Evolutionary conservation across 2,888 invertebrate genomes (phyloP).

Genomic region (Tachina lurida): DNA sequence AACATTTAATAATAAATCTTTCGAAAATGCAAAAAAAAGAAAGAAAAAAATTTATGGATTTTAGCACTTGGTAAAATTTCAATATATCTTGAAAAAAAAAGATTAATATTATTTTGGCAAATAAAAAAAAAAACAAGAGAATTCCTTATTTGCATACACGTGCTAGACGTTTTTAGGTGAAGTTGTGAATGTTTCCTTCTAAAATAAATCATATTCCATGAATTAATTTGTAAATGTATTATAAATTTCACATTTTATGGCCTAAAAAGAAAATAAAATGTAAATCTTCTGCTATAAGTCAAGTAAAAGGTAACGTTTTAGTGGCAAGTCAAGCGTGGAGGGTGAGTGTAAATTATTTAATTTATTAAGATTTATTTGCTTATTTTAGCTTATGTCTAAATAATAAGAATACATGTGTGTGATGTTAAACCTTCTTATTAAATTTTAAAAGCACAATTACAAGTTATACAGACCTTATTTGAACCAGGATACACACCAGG

Average conservation of each 20-base stretch:
- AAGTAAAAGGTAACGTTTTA: neutral
- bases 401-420: no score
- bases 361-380: no score
- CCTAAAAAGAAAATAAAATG: neutral
- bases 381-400: no score
- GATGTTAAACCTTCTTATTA: no score
- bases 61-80: conserved; percentile 35
- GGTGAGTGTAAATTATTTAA: no score
- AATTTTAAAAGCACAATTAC: no score
- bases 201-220: neutral
- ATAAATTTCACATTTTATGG: neutral
- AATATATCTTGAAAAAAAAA: conserved; percentile 10
- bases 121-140: conserved; percentile 5
- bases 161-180: conserved; percentile 27
- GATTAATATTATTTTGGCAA: conserved; percentile 29
- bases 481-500: no score
- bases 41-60: conserved; percentile 18
- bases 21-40: neutral
- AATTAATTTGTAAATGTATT: neutral
- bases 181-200: conserved; percentile 4
- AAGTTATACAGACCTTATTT: no score
- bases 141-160: conserved; percentile 4
- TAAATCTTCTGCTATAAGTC: no score
- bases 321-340: neutral
- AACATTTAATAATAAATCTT: conserved; percentile 52